Evolutionary conservation across 2,113 vertebrate genomes (phyloP), one percentile per base, ranked within the genome.

Genomic region (Centropus bengalensis): DNA sequence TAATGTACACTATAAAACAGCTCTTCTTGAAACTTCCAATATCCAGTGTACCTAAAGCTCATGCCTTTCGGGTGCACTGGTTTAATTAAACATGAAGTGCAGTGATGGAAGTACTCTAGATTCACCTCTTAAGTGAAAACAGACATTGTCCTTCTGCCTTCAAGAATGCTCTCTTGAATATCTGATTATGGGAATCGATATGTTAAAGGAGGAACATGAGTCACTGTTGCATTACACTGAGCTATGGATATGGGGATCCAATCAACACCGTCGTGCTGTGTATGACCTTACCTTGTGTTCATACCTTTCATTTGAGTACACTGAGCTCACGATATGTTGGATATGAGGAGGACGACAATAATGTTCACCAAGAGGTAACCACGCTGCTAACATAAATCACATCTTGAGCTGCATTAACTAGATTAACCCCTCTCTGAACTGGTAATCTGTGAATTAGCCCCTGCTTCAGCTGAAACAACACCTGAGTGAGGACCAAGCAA

Each of bases 81-180:
- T 56, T 63, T 84, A 32, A 74, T 42, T 73, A 84, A 74, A 54
- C 42, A 10, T 6, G 23, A 89, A 59, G 17, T 47, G 32, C 33
- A 45, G 33, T 5, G 22, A 45, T 22, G 45, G n/a, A 86, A 67
- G 18, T 44, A 44, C 47, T 81, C 42, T 11, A 54, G 32, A 81
- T 77, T 69, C n/a, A 86, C 26, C 33, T 73, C 80, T 63, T 18
- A 77, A 59, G 32, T 47, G 55, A 70, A 47, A 88, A 47, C 30
- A 55, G 67, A 49, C 51, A 88, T 90, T 88, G 67, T 73, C 47
- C 52, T 70, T 89, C 64, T 89, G 44, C 28, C 55, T 82, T 82
- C 3, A 27, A 36, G 64, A 90, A 83, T 1, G 1, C 22, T 66
- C 28, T 73, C 40, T 7, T 33, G 40, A 73, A 32, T 30, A 82